phyloP scores from a whole-genome alignment of 1,140 invertebrate genomes.

The Galleria mellonella region DNA sequence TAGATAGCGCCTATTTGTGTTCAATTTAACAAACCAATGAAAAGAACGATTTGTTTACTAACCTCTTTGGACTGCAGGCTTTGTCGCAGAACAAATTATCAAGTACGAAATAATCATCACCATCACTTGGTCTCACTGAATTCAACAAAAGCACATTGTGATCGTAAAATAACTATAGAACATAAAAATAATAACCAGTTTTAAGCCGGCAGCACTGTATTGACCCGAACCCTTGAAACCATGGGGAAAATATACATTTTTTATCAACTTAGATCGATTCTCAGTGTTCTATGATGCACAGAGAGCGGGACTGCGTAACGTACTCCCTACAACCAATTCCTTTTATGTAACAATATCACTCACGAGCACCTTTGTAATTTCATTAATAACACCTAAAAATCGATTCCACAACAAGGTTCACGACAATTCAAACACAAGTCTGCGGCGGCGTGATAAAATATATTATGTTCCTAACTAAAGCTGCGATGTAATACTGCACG shows the following conservation, averaged over 20 bases:
- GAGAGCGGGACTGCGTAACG: constrained; percentile 23
- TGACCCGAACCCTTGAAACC: constrained; percentile 51
- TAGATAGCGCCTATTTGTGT: no score
- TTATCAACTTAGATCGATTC: constrained; percentile 67
- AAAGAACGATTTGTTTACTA: constrained; percentile 22
- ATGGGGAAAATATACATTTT: constrained; percentile 70
- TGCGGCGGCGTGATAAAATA: constrained; percentile 58
- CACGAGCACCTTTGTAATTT: constrained; percentile 64
- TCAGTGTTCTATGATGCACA: constrained; percentile 14
- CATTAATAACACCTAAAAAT: constrained; percentile 73
- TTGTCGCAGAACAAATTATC: constrained; percentile 10
- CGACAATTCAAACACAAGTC: constrained; percentile 63
- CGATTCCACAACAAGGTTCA: constrained; percentile 62
- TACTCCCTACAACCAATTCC: constrained; percentile 34
- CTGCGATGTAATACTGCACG: constrained; percentile 16
- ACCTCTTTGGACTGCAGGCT: constrained; percentile 17
- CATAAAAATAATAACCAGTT: constrained; percentile 17
- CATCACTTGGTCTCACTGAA: constrained; percentile 29
- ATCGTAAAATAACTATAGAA: constrained; percentile 13
- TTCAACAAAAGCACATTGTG: constrained; percentile 21
- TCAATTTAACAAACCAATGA: no score
- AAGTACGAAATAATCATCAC: constrained; percentile 14
- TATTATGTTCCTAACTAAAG: constrained; percentile 58
- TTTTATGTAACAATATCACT: constrained; percentile 53
- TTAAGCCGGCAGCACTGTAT: constrained; percentile 35